Conservation (phyloP, 1,140 invertebrate genomes). For the Dolichoris vasculosae region DNA sequence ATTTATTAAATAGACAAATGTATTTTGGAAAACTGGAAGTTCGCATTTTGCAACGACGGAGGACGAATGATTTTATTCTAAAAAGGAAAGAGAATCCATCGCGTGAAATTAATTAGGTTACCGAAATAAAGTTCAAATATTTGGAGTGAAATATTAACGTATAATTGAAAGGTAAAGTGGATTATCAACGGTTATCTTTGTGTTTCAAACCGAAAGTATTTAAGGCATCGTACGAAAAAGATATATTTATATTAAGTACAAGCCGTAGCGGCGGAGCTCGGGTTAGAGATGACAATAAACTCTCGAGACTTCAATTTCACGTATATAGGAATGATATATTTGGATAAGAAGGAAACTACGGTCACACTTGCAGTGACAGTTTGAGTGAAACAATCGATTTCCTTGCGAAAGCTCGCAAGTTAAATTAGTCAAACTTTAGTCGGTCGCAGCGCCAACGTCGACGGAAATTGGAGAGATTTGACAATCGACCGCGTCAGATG, state of each 20-base stretch:
- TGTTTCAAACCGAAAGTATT: not conserved
- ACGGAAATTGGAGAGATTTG: constrained; percentile 21
- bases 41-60: too few species aligned
- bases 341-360: not conserved
- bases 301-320: not conserved
- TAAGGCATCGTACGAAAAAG: not conserved
- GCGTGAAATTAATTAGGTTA: not conserved
- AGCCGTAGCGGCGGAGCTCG: not conserved
- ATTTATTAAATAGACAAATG: too few species aligned
- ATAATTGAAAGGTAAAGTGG: not conserved
- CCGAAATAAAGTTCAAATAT: not conserved
- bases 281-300: not conserved
- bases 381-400: constrained; percentile 1
- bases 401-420: not conserved
- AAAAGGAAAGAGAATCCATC: not conserved
- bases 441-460: not conserved
- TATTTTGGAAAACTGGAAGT: too few species aligned
- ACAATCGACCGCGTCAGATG: constrained; percentile 34
- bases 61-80: not conserved
- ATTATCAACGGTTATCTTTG: not conserved
- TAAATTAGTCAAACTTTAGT: constrained; percentile 6
- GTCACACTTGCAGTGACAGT: constrained; percentile 14
- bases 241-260: not conserved
- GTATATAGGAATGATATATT: not conserved
- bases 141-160: not conserved